Evolutionary conservation across 2,113 vertebrate genomes (phyloP).

Genomic region (Anguilla rostrata): DNA sequence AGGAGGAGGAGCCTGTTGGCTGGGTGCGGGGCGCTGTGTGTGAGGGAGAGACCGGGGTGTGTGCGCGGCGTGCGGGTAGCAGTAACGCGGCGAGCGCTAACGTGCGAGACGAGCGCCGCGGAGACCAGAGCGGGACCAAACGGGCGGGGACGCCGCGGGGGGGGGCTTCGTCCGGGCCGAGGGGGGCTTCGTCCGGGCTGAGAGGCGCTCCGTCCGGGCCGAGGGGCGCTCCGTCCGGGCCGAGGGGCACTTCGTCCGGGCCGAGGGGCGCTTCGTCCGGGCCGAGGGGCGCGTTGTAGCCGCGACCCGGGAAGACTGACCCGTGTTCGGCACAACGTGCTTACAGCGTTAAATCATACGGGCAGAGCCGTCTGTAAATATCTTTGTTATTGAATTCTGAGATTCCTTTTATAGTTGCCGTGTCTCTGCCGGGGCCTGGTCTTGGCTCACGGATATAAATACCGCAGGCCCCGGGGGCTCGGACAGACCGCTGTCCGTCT

Average conservation of each 20-base stretch:
- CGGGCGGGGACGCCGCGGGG: neutral
- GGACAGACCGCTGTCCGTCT: conserved; percentile 34
- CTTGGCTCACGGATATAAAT: conserved; percentile 59
- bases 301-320: neutral
- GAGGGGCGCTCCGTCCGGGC: too few relatives aligned
- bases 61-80: too few relatives aligned
- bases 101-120: neutral
- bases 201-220: too few relatives aligned
- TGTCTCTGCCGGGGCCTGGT: conserved; percentile 37
- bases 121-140: neutral
- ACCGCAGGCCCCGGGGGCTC: conserved; percentile 51
- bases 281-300: neutral
- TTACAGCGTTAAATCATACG: conserved; percentile 58
- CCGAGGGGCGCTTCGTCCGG: too few relatives aligned
- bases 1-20: neutral
- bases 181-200: too few relatives aligned
- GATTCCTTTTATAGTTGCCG: conserved; percentile 47
- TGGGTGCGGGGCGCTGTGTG: neutral
- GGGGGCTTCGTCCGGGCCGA: too few relatives aligned
- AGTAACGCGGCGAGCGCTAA: too few relatives aligned
- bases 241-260: too few relatives aligned
- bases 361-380: conserved; percentile 53
- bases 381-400: conserved; percentile 60
- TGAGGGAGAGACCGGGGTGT: too few relatives aligned
- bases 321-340: conserved; percentile 33